These are phyloP conservation scores for Myanophis thanlyinensis DNA, from an alignment of 2,113 vertebrate species.

Conservation along the genomic window DNA sequence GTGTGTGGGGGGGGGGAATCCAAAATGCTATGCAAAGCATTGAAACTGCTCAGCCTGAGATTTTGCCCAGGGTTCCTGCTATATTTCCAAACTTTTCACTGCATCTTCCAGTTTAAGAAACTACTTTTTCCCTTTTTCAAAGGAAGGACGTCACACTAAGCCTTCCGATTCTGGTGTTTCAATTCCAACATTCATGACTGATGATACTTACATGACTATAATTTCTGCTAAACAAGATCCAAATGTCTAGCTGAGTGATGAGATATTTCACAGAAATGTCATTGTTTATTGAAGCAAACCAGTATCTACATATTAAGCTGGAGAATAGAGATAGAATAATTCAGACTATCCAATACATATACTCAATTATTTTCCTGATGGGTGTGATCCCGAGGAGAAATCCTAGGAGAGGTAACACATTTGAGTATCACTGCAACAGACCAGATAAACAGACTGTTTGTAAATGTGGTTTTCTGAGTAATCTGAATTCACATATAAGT, in stretches of 20 bases:
- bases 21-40: neutral
- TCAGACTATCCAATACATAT: neutral
- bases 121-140: neutral
- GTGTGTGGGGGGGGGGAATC: no score
- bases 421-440: neutral
- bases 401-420: neutral
- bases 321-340: neutral
- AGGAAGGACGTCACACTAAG: neutral
- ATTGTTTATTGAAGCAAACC: neutral
- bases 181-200: neutral
- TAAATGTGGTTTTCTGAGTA: neutral
- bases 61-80: neutral
- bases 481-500: neutral
- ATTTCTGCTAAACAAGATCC: neutral
- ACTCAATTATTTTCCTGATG: neutral
- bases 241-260: neutral
- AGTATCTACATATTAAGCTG: neutral
- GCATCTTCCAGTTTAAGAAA: neutral
- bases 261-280: neutral
- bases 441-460: neutral
- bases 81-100: neutral
- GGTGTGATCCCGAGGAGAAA: neutral
- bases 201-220: neutral
- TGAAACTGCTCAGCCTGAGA: neutral
- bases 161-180: neutral